Evolutionary conservation across 64 coral and sea anemone species (phyloP).

Genomic region (Pocillopora damicornis): DNA sequence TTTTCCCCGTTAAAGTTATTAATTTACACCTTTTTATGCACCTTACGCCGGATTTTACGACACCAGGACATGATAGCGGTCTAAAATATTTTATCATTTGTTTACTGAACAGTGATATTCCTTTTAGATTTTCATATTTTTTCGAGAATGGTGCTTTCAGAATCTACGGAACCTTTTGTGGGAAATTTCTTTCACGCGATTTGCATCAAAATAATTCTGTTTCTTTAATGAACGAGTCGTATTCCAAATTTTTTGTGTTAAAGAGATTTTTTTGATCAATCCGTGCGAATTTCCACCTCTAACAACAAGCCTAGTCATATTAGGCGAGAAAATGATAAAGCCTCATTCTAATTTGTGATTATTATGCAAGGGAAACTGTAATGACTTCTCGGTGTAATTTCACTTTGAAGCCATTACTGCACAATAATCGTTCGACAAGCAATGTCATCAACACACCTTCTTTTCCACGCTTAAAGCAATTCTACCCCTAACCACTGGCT

Average conservation of each 20-base stretch:
- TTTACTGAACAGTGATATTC: background rate
- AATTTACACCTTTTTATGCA: conserved; percentile 22
- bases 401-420: background rate
- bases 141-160: background rate
- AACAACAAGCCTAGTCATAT: background rate
- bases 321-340: conserved; percentile 7
- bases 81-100: background rate
- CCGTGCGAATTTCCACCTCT: background rate
- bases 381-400: background rate
- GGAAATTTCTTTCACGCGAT: background rate
- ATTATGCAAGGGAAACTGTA: conserved; percentile 1
- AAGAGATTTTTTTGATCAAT: background rate
- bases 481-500: background rate
- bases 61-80: background rate
- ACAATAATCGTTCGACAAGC: background rate
- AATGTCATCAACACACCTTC: conserved; percentile 8
- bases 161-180: background rate
- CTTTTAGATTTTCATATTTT: background rate
- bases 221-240: background rate
- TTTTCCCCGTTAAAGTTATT: conserved; percentile 25
- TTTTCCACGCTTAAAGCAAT: background rate
- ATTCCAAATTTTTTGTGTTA: background rate
- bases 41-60: background rate
- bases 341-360: conserved; percentile 5
- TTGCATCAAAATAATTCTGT: conserved; percentile 21